A percentile compares a stretch with the other conserved stretches of the same genome.
Conservation (phyloP, 2,113 vertebrate genomes). For the Globicephala melas region DNA sequence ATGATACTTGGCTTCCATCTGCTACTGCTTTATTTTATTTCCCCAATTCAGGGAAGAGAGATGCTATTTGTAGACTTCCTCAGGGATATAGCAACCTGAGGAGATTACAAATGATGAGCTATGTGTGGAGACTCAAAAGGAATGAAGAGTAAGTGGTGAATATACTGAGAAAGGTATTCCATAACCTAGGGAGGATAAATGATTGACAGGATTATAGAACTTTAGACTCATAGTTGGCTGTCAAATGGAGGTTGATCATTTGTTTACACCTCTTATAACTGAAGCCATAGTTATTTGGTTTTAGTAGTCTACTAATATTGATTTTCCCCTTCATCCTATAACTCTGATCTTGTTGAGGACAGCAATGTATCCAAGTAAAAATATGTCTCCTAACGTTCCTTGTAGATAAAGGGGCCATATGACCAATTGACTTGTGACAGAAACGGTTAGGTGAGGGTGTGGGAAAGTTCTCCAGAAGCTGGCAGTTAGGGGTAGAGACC, state of each 20-base stretch:
- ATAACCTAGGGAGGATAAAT: not conserved
- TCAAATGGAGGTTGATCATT: not conserved
- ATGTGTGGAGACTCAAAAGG: not conserved
- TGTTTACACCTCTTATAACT: not conserved
- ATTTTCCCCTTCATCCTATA: not conserved
- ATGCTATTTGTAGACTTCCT: not conserved
- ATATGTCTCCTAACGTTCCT: not conserved
- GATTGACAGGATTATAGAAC: not conserved
- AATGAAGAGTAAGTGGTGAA: not conserved
- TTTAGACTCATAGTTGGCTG: not conserved
- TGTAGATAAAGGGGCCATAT: not conserved
- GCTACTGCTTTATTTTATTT: slow-evolving; percentile 4
- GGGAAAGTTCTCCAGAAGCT: not conserved
- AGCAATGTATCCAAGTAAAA: not conserved
- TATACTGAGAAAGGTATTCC: not conserved
- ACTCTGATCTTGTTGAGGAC: not conserved
- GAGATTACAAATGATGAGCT: not conserved
- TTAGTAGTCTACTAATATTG: not conserved
- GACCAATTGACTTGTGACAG: not conserved
- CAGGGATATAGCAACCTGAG: not conserved
- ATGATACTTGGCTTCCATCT: not conserved
- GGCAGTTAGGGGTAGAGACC: fast-evolving
- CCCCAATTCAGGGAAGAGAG: not conserved
- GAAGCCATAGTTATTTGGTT: not conserved
- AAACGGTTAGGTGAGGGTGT: not conserved